These are phyloP conservation scores for Chiridota heheva DNA, from an alignment of 35 echinoderm and acorn worm species.

Conservation along the genomic window DNA sequence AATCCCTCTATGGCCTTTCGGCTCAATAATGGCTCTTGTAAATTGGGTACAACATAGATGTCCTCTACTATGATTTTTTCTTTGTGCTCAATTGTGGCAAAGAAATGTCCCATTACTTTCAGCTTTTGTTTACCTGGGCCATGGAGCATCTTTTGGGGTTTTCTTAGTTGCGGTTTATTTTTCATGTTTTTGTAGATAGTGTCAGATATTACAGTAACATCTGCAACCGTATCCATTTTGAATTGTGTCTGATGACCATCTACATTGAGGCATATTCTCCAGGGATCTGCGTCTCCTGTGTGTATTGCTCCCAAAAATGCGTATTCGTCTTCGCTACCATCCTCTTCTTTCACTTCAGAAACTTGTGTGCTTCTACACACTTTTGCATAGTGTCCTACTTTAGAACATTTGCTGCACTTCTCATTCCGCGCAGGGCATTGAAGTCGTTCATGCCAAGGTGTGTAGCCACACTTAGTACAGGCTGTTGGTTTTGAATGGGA, in stretches of 20 bases:
- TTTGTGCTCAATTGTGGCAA: not conserved
- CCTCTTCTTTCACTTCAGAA: too few species aligned
- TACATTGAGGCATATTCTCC: not conserved
- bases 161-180: not conserved
- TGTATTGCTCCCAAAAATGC: not conserved
- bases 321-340: not conserved
- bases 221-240: slow-evolving; percentile 31
- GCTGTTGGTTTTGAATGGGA: too few species aligned
- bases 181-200: not conserved
- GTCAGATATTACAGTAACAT: slow-evolving; percentile 10
- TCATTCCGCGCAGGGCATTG: too few species aligned
- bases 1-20: slow-evolving; percentile 5
- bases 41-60: slow-evolving; percentile 21
- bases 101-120: slow-evolving; percentile 10
- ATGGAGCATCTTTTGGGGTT: not conserved
- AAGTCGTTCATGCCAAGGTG: too few species aligned
- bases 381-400: too few species aligned
- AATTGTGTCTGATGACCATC: not conserved
- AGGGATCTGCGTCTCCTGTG: slow-evolving; percentile 12
- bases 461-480: too few species aligned
- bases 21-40: slow-evolving; percentile 11
- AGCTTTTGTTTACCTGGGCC: not conserved
- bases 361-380: too few species aligned
- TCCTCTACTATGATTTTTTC: not conserved
- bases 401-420: too few species aligned